phyloP scores from a whole-genome alignment of 2,113 vertebrate genomes.

The Sceloporus tristichus region DNA sequence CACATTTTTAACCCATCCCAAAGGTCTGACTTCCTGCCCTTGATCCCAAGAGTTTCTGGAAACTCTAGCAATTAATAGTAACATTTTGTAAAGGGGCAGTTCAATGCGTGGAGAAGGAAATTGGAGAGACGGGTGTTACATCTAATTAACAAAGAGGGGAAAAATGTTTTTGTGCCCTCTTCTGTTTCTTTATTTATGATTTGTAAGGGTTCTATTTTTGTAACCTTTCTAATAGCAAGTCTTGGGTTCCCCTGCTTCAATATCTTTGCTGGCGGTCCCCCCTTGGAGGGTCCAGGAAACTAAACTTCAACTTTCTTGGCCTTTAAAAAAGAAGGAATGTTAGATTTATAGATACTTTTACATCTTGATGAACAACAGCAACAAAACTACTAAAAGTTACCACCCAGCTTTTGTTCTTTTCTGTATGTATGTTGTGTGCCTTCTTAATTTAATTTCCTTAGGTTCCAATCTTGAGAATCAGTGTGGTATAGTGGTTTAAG shows the following conservation, averaged over 20 bases:
- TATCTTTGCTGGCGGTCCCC: slow-evolving; percentile 15
- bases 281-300: not conserved
- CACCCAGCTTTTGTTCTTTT: not conserved
- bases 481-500: no score
- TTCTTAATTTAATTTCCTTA: not conserved
- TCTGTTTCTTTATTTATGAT: slow-evolving; percentile 20
- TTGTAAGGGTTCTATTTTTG: slow-evolving; percentile 24
- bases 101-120: slow-evolving; percentile 43
- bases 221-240: slow-evolving; percentile 2
- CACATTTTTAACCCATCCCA: slow-evolving; percentile 73
- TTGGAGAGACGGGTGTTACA: slow-evolving; percentile 25
- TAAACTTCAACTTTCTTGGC: not conserved
- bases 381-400: not conserved
- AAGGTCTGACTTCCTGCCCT: slow-evolving; percentile 77
- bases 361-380: slow-evolving; percentile 15
- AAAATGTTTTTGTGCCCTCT: slow-evolving; percentile 39
- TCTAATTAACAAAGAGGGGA: slow-evolving; percentile 37
- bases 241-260: not conserved
- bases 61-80: slow-evolving; percentile 67
- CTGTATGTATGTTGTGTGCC: no score
- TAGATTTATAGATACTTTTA: slow-evolving; percentile 7
- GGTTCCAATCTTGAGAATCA: no score
- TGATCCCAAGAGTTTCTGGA: slow-evolving; percentile 65
- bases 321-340: slow-evolving; percentile 16
- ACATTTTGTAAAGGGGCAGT: slow-evolving; percentile 57